Percentiles rank a stretch among this genome's conserved stretches.
Conservation (phyloP, 2,113 vertebrate genomes). For the Myotis lucifugus region DNA sequence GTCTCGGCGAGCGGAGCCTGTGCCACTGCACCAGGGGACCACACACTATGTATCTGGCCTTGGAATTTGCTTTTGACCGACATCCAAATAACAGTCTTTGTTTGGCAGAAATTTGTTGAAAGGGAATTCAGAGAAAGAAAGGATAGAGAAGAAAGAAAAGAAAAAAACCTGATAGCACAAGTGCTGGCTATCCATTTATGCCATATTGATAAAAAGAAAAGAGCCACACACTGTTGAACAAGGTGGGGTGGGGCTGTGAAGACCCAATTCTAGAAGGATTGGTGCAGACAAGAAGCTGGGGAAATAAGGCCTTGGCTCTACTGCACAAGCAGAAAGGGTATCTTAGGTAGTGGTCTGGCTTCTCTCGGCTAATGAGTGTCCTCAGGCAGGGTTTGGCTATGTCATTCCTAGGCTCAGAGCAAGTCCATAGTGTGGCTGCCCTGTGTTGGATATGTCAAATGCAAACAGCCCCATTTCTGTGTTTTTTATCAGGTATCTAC, state of each 20-base stretch:
- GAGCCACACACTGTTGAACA: neutral
- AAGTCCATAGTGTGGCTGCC: neutral
- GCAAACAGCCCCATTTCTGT: neutral
- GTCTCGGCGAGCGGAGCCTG: neutral
- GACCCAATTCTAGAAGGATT: neutral
- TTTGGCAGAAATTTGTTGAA: slow-evolving; percentile 4
- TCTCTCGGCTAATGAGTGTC: neutral
- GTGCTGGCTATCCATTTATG: neutral
- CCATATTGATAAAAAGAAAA: neutral
- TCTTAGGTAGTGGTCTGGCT: neutral
- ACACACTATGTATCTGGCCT: neutral
- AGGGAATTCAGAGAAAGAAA: slow-evolving; percentile 12
- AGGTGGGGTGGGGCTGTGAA: neutral
- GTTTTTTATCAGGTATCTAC: slow-evolving; percentile 92
- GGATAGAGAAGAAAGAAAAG: neutral
- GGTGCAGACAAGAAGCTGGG: neutral
- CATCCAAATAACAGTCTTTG: neutral
- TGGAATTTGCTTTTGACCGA: neutral
- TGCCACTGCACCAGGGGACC: neutral
- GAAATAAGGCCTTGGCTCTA: neutral
- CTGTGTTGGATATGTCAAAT: neutral
- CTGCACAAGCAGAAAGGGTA: neutral
- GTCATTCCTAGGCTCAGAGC: neutral
- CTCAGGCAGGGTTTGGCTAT: neutral
- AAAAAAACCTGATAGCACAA: neutral